Conservation (phyloP, 2,888 invertebrate genomes). For the Epinotia brunnichana region DNA sequence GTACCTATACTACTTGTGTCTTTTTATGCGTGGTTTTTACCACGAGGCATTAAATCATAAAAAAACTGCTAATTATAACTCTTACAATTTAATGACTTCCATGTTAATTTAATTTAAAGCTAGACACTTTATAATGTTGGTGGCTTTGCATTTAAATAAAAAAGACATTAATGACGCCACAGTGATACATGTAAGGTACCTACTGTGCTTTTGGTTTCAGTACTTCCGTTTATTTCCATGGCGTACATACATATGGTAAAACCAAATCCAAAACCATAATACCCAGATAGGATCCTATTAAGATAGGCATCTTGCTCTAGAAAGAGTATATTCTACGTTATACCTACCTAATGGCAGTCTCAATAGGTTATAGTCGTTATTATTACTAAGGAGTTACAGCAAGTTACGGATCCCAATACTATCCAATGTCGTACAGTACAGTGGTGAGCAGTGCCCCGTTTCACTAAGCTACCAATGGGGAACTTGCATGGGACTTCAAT, state of each 20-base stretch:
- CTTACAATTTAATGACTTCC: constrained; percentile 14
- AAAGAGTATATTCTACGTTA: too few species aligned
- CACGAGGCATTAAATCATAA: constrained; percentile 1
- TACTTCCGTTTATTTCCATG: background rate
- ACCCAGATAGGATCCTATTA: background rate
- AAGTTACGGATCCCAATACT: background rate
- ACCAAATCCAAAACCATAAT: background rate
- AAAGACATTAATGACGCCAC: constrained; percentile 15
- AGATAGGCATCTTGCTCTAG: background rate
- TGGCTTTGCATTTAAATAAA: constrained; percentile 11
- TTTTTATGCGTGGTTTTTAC: background rate
- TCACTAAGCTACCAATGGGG: too few species aligned
- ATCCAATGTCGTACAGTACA: background rate
- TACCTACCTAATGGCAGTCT: background rate
- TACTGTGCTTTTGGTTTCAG: background rate
- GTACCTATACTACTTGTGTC: background rate
- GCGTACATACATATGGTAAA: background rate
- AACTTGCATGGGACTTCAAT: too few species aligned
- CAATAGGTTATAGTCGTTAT: too few species aligned
- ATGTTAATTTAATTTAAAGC: constrained; percentile 16
- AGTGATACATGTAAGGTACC: background rate
- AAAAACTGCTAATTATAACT: constrained; percentile 7
- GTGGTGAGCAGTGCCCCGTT: background rate
- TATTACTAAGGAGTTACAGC: background rate
- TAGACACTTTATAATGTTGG: background rate